Conservation (phyloP, 2,113 vertebrate species). For the Sitta europaea region DNA sequence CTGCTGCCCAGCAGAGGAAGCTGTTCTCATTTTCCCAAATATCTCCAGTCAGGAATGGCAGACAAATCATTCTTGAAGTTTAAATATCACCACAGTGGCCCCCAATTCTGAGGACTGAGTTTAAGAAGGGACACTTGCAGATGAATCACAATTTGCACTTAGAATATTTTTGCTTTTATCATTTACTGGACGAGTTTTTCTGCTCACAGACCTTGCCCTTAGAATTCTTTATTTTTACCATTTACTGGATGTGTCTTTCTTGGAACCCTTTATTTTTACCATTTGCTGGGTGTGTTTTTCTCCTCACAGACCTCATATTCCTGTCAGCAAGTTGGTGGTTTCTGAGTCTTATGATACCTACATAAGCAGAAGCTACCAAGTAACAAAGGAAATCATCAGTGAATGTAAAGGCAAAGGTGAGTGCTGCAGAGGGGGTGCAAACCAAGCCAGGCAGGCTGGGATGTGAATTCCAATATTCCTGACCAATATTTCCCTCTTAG, state of each 20-base stretch:
- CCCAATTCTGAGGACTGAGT: neutral
- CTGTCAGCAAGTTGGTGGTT: constrained; percentile 86
- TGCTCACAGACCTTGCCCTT: constrained; percentile 78
- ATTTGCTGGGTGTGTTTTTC: neutral
- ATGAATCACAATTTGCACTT: neutral
- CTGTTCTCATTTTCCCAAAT: neutral
- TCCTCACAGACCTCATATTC: constrained; percentile 90
- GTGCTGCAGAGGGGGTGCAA: neutral
- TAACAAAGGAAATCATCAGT: constrained; percentile 91
- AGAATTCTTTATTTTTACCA: neutral
- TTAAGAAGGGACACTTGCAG: neutral
- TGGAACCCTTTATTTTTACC: neutral
- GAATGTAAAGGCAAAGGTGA: constrained; percentile 92
- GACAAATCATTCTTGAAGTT: neutral
- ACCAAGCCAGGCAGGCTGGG: neutral
- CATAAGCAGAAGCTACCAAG: constrained; percentile 95
- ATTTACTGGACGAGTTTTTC: neutral
- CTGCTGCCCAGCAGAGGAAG: neutral
- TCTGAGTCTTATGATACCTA: constrained; percentile 94
- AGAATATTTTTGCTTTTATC: neutral
- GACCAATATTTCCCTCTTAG: neutral
- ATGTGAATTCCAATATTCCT: neutral
- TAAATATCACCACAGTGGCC: neutral
- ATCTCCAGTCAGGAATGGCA: neutral
- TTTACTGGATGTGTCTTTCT: neutral